Percentiles rank a stretch among this genome's conserved stretches.
phyloP scores from a whole-genome alignment of 1,140 invertebrate genomes.

The Drosophila miranda region DNA sequence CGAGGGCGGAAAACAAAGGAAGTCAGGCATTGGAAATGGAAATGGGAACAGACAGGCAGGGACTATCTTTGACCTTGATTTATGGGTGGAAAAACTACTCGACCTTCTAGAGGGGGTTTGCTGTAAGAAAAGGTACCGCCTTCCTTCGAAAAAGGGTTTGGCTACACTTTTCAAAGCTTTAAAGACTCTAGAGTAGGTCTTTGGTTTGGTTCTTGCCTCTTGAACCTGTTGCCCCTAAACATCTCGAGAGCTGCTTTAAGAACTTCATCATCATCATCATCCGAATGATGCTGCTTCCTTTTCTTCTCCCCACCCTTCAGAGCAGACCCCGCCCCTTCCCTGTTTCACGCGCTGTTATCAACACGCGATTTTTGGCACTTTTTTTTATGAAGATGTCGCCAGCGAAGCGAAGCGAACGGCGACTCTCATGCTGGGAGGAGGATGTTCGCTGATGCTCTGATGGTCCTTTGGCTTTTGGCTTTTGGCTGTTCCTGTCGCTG shows the following conservation, averaged over 20 bases:
- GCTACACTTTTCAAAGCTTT: too few species aligned
- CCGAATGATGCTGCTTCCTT: neutral
- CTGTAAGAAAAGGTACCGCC: too few species aligned
- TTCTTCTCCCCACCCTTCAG: neutral
- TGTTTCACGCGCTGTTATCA: constrained; percentile 64
- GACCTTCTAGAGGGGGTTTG: too few species aligned
- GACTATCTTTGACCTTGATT: too few species aligned
- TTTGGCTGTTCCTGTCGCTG: constrained; percentile 45
- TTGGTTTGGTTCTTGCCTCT: too few species aligned
- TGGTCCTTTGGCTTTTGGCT: constrained; percentile 30
- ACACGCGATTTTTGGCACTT: constrained; percentile 75
- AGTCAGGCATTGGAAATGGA: too few species aligned
- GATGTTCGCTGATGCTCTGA: constrained; percentile 10
- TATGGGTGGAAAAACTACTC: too few species aligned
- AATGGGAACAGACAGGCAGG: too few species aligned
- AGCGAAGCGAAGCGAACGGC: constrained; percentile 50
- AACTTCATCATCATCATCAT: constrained; percentile 11
- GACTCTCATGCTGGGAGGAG: constrained; percentile 63
- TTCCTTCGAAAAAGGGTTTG: too few species aligned
- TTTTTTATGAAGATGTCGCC: constrained; percentile 62
- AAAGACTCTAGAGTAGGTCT: too few species aligned
- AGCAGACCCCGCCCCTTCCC: neutral
- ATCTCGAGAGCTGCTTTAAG: neutral
- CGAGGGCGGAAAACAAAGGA: too few species aligned
- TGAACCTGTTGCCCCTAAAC: too few species aligned